These are phyloP conservation scores for Sarcophaga variegata DNA, from an alignment of 2,888 invertebrate genomes.

Conservation along the genomic window DNA sequence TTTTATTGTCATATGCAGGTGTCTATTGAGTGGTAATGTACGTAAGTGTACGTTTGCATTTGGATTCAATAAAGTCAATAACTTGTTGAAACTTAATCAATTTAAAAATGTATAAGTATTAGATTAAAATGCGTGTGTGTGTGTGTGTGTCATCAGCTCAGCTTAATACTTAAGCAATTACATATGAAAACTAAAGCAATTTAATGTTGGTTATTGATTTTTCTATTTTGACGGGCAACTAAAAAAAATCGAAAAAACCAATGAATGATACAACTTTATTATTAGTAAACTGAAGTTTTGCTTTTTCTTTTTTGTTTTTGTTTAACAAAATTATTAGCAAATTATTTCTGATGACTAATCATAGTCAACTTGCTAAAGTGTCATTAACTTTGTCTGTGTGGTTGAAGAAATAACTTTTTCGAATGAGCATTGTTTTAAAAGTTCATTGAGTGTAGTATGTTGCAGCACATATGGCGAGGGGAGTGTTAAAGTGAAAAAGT, in stretches of 20 bases:
- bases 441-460: conserved; percentile 9
- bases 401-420: not conserved
- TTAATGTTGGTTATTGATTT: conserved; percentile 33
- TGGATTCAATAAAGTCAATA: conserved; percentile 28
- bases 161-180: not conserved
- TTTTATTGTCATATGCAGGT: conserved; percentile 42
- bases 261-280: conserved; percentile 20
- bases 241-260: not conserved
- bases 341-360: conserved; percentile 65
- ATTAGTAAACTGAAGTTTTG: conserved; percentile 20
- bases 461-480: not conserved
- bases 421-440: conserved; percentile 11
- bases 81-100: conserved; percentile 52
- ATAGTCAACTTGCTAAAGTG: conserved; percentile 52
- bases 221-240: conserved; percentile 23
- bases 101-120: conserved; percentile 29
- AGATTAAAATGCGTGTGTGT: not conserved
- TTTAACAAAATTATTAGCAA: conserved; percentile 48
- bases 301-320: not conserved
- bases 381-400: conserved; percentile 40
- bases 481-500: not conserved
- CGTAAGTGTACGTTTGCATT: conserved; percentile 19
- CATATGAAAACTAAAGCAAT: conserved; percentile 5
- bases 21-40: conserved; percentile 4
- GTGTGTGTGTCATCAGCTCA: not conserved